A percentile compares a stretch with the other conserved stretches of the same genome.
phyloP scores from a whole-genome alignment of 1,140 invertebrate species.

The Adelges cooleyi region DNA sequence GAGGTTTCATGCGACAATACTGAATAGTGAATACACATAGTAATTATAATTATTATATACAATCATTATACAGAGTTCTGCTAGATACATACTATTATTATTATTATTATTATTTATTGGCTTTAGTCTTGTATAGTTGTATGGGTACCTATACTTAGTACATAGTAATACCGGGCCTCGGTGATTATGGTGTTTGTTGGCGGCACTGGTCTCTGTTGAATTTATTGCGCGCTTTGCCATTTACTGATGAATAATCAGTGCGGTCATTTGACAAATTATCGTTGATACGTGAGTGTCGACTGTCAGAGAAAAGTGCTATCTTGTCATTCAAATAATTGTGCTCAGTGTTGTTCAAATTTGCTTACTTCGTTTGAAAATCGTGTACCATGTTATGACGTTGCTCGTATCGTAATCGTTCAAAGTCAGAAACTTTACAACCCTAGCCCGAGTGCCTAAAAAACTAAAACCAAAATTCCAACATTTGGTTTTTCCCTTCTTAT shows the following conservation, averaged over 20 bases:
- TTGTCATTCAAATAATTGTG: background rate
- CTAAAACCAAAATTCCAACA: background rate
- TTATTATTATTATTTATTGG: too few species aligned
- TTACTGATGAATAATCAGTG: background rate
- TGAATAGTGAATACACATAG: too few species aligned
- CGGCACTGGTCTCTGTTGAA: background rate
- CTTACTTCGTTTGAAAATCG: background rate
- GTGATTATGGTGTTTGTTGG: background rate
- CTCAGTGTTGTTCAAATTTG: background rate
- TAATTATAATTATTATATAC: too few species aligned
- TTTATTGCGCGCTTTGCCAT: background rate
- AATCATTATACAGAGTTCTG: too few species aligned
- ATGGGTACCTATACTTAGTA: too few species aligned
- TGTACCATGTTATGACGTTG: background rate
- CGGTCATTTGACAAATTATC: background rate
- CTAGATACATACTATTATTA: too few species aligned
- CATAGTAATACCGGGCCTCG: too few species aligned
- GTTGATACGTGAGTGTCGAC: background rate
- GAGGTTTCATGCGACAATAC: too few species aligned
- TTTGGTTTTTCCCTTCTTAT: conserved; percentile 9
- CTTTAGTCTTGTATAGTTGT: too few species aligned
- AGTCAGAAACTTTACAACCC: too few species aligned
- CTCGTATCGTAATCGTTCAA: background rate
- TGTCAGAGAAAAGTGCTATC: too few species aligned
- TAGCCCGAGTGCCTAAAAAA: too few species aligned